Percentiles rank a stretch among this genome's conserved stretches.
Conservation (phyloP, 1,140 invertebrate genomes). For the Drosophila rufa region DNA sequence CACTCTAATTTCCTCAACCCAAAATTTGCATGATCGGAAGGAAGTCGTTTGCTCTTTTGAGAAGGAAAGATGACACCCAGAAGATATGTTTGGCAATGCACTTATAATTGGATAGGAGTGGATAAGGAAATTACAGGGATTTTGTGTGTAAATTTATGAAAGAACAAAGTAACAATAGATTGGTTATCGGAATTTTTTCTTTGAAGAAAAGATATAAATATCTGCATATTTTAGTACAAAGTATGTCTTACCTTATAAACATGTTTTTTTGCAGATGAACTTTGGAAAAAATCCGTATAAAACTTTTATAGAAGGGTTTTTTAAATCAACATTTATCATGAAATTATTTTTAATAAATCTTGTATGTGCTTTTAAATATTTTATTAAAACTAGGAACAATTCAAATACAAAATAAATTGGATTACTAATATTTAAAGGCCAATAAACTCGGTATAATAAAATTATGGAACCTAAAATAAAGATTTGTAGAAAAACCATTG, state of each 20-base stretch:
- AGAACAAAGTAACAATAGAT: slow-evolving; percentile 16
- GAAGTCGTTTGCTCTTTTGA: slow-evolving; percentile 50
- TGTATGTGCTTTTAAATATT: background rate
- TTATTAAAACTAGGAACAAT: background rate
- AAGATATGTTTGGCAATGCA: slow-evolving; percentile 15
- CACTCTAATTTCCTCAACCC: slow-evolving; percentile 8
- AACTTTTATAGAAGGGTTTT: too few relatives aligned
- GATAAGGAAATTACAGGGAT: slow-evolving; percentile 27
- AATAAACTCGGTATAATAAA: too few relatives aligned
- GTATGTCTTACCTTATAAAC: background rate
- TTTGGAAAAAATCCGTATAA: too few relatives aligned
- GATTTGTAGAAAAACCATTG: too few relatives aligned
- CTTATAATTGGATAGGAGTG: slow-evolving; percentile 47
- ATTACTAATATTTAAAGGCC: too few relatives aligned
- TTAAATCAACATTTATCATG: too few relatives aligned
- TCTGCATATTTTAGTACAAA: background rate
- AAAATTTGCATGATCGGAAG: slow-evolving; percentile 73
- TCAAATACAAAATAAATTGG: too few relatives aligned
- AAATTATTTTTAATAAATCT: background rate
- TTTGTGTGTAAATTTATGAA: slow-evolving; percentile 9
- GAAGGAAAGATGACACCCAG: slow-evolving; percentile 37
- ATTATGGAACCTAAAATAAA: too few relatives aligned
- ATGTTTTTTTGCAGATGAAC: background rate
- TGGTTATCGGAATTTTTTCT: background rate
- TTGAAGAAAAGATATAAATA: background rate